Evolutionary conservation across 2,797 vertebrate genomes (phyloP).

Genomic region (Galago senegalensis): DNA sequence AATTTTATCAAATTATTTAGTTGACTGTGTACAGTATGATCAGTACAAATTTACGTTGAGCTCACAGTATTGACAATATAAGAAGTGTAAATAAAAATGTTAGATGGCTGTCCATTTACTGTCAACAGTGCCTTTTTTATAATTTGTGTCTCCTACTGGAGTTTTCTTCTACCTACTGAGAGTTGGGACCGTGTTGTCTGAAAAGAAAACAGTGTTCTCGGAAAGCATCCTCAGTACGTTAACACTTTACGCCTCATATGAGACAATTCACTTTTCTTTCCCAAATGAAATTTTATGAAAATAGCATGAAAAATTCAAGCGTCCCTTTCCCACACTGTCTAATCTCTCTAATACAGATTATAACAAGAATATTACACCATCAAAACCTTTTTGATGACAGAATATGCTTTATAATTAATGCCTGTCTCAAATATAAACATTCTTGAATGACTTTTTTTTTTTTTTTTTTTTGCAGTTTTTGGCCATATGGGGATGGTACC

Average conservation of each 20-base stretch:
- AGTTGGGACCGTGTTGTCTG: neutral
- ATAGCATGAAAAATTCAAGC: slow-evolving; percentile 5
- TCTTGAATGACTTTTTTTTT: neutral
- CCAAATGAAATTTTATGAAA: neutral
- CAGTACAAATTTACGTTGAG: neutral
- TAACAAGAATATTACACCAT: neutral
- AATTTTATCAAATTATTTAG: neutral
- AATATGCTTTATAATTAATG: neutral
- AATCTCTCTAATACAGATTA: neutral
- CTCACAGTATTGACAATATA: neutral
- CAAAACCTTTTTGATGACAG: neutral
- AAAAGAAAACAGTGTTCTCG: neutral
- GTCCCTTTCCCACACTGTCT: neutral
- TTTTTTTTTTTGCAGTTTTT: neutral
- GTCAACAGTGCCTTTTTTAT: neutral
- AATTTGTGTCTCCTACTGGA: neutral
- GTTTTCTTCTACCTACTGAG: neutral
- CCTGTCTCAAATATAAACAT: neutral
- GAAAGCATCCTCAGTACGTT: neutral
- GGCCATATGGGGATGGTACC: too few species aligned
- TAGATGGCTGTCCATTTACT: neutral
- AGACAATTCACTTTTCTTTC: neutral
- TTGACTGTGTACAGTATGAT: neutral
- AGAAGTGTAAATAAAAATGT: neutral
- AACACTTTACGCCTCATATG: neutral